Evolutionary conservation across 2,888 invertebrate genomes (phyloP).

Genomic region (Cynaeus angustus): DNA sequence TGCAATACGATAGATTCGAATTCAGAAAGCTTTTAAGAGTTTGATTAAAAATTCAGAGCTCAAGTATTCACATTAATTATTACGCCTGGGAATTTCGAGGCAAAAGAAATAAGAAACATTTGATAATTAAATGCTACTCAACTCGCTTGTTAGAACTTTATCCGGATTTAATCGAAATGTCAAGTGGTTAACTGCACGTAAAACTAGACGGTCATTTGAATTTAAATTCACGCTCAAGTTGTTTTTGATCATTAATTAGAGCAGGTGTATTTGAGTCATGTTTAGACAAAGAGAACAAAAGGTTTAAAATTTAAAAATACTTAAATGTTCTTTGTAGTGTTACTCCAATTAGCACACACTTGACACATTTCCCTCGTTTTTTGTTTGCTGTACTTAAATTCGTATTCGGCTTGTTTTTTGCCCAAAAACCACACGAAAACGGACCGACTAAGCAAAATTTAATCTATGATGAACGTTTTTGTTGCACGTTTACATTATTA

Average conservation of each 20-base stretch:
- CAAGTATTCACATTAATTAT: conserved; percentile 20
- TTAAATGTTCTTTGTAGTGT: conserved; percentile 40
- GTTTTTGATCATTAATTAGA: conserved; percentile 22
- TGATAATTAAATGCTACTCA: conserved; percentile 6
- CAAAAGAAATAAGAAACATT: conserved; percentile 21
- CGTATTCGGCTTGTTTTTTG: conserved; percentile 13
- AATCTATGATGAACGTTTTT: conserved; percentile 2
- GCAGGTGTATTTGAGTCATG: background rate
- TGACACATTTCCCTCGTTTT: conserved; percentile 36
- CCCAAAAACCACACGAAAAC: background rate
- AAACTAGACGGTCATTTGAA: conserved; percentile 3
- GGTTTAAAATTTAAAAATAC: conserved; percentile 33
- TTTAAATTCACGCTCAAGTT: background rate
- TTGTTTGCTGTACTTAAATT: conserved; percentile 1
- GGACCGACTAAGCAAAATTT: background rate
- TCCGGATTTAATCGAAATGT: background rate
- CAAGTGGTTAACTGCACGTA: background rate
- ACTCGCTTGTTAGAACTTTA: background rate
- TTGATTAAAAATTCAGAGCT: conserved; percentile 30
- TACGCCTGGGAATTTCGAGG: conserved; percentile 13
- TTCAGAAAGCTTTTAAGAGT: conserved; percentile 28
- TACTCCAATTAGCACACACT: conserved; percentile 44
- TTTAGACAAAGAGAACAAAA: conserved; percentile 31
- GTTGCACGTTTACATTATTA: background rate
- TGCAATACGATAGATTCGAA: conserved; percentile 16